Evolutionary conservation across 35 echinoderm and acorn worm genomes (phyloP).

Genomic region (Anneissia japonica): DNA sequence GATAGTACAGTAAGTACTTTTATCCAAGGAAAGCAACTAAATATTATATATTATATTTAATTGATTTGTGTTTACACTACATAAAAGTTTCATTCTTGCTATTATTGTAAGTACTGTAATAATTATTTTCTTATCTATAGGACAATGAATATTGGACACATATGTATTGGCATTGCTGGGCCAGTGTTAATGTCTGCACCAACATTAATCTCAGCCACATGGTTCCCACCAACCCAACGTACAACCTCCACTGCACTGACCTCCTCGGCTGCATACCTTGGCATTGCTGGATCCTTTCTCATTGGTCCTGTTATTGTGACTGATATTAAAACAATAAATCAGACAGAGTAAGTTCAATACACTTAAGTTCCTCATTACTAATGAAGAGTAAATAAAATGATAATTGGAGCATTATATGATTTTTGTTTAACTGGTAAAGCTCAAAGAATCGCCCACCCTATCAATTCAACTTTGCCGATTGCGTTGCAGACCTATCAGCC

Average conservation of each 20-base stretch:
- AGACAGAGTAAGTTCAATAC: slow-evolving; percentile 28
- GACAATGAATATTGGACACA: slow-evolving; percentile 68
- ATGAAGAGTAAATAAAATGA: no score
- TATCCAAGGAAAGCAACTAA: no score
- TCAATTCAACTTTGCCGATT: no score
- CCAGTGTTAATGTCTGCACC: slow-evolving; percentile 69
- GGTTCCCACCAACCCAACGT: slow-evolving; percentile 78
- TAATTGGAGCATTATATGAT: no score
- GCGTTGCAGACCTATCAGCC: no score
- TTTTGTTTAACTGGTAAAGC: no score
- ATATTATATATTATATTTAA: no score
- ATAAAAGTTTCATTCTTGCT: no score
- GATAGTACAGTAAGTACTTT: no score
- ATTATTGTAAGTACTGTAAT: no score
- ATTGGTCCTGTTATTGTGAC: slow-evolving; percentile 74
- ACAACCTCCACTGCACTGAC: slow-evolving; percentile 75
- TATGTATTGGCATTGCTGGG: slow-evolving; percentile 68
- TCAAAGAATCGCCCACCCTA: no score
- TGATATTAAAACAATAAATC: background rate
- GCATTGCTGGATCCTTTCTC: slow-evolving; percentile 73
- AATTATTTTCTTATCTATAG: slow-evolving; percentile 10
- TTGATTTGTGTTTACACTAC: no score
- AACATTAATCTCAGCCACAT: slow-evolving; percentile 56
- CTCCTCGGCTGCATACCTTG: slow-evolving; percentile 29
- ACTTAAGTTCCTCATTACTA: background rate